These are phyloP conservation scores for Helostoma temminkii DNA, from an alignment of 2,797 vertebrate genomes.

Conservation along the genomic window DNA sequence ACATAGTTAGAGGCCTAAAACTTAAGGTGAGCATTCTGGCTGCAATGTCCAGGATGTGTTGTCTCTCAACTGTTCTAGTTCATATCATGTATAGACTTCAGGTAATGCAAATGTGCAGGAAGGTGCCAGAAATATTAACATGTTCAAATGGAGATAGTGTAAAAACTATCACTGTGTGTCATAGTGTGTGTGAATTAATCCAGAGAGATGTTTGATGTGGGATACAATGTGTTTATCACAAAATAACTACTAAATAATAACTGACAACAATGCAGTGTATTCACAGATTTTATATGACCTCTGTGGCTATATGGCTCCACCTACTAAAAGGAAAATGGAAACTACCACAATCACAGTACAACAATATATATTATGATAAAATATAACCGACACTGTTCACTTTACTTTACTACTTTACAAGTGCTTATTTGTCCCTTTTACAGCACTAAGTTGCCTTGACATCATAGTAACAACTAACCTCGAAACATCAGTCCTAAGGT, in stretches of 20 bases:
- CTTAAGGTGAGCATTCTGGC: too few species aligned
- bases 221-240: not conserved
- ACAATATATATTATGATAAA: not conserved
- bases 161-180: not conserved
- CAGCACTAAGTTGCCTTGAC: conserved; percentile 32
- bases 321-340: not conserved
- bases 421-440: not conserved
- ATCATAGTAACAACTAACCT: conserved; percentile 24
- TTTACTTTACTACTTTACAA: conserved; percentile 1
- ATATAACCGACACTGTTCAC: not conserved
- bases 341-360: not conserved
- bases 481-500: not conserved
- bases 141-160: not conserved
- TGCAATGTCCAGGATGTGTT: too few species aligned
- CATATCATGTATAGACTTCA: conserved; percentile 14
- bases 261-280: not conserved
- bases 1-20: too few species aligned
- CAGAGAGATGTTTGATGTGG: not conserved
- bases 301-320: not conserved
- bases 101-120: conserved; percentile 26
- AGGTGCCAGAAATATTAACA: conserved; percentile 20
- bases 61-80: not conserved
- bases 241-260: not conserved
- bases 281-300: not conserved
- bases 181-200: not conserved